These are phyloP conservation scores for Harpalus rufipes DNA, from an alignment of 2,888 invertebrate genomes.

Conservation along the genomic window DNA sequence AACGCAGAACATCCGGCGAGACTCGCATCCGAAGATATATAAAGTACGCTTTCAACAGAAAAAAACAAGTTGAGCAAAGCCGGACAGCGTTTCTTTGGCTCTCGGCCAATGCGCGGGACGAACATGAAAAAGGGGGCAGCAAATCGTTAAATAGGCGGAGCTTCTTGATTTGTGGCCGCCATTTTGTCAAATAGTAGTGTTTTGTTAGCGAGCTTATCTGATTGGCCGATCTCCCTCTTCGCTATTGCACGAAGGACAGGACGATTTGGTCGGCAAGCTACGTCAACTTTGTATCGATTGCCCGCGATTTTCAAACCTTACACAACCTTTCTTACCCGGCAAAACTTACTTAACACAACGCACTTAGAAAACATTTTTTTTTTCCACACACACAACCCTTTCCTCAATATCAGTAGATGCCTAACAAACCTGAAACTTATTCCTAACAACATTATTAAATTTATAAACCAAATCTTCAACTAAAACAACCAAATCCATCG, in stretches of 20 bases:
- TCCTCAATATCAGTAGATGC: background rate
- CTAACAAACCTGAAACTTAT: background rate
- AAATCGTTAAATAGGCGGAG: conserved; percentile 77
- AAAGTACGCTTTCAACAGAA: conserved; percentile 63
- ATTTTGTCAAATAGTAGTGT: conserved; percentile 79
- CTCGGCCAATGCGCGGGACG: conserved; percentile 76
- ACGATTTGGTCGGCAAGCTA: conserved; percentile 47
- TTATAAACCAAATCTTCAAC: background rate
- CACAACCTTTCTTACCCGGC: background rate
- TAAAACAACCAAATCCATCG: conserved; percentile 29
- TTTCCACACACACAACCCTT: background rate
- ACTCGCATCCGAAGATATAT: conserved; percentile 62
- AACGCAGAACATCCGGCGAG: conserved; percentile 66
- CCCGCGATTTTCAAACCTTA: conserved; percentile 50
- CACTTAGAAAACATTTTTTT: background rate
- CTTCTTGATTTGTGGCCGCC: conserved; percentile 78
- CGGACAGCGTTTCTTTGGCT: conserved; percentile 67
- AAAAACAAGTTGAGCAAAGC: conserved; percentile 61
- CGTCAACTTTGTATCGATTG: conserved; percentile 57
- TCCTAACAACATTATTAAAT: background rate
- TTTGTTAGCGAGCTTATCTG: conserved; percentile 78
- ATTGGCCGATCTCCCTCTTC: conserved; percentile 78
- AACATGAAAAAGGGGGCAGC: conserved; percentile 77
- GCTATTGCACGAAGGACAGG: conserved; percentile 62
- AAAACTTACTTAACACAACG: background rate